phyloP scores from a whole-genome alignment of 2,888 invertebrate genomes.

The Lepetodrilus schrolli region DNA sequence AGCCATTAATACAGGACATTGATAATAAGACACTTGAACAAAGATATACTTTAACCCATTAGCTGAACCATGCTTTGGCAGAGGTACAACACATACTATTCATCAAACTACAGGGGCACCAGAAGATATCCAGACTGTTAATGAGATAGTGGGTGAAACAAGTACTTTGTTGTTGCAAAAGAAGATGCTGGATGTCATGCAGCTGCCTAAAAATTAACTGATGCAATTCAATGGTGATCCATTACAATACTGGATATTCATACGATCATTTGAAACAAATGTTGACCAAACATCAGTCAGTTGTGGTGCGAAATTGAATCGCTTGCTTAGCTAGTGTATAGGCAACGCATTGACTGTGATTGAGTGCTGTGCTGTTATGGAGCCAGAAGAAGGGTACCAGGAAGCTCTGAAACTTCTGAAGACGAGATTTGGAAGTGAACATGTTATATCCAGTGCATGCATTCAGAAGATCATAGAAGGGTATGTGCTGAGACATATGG shows the following conservation, averaged over 20 bases:
- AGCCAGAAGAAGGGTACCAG: background rate
- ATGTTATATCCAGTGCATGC: background rate
- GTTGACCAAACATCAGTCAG: background rate
- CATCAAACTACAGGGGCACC: too few species aligned
- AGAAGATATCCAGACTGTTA: too few species aligned
- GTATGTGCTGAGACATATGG: background rate
- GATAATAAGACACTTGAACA: too few species aligned
- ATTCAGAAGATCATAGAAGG: background rate
- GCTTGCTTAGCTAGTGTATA: background rate
- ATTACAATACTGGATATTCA: background rate
- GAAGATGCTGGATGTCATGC: background rate
- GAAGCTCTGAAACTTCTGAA: background rate
- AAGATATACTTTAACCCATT: too few species aligned
- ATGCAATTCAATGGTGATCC: background rate
- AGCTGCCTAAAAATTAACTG: background rate
- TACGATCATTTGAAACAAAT: background rate
- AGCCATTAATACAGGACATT: too few species aligned
- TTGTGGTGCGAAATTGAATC: background rate
- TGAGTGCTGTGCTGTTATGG: background rate
- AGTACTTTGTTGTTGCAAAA: background rate
- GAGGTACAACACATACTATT: too few species aligned
- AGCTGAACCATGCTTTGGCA: too few species aligned
- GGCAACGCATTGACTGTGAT: slow-evolving; percentile 3
- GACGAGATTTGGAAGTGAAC: background rate
- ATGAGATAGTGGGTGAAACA: too few species aligned